These are phyloP conservation scores for Cylloceria caligata DNA, from an alignment of 2,888 invertebrate genomes.

Conservation along the genomic window DNA sequence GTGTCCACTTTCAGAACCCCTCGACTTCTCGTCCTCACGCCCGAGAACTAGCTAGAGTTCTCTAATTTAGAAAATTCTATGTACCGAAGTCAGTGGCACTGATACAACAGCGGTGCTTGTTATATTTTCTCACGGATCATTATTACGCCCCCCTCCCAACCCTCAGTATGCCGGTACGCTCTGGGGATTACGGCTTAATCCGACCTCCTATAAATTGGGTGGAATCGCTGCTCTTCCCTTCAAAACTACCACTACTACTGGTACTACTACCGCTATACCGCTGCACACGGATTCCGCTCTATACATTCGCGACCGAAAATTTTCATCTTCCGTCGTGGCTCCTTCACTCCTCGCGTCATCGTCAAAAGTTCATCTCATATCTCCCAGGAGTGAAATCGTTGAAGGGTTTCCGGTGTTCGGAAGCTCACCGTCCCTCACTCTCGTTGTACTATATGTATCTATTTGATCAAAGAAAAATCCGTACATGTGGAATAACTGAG, in stretches of 20 bases:
- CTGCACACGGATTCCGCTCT: too few relatives aligned
- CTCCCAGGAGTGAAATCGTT: slow-evolving; percentile 28
- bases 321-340: slow-evolving; percentile 25
- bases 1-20: not conserved
- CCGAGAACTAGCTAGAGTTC: slow-evolving; percentile 62
- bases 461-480: slow-evolving; percentile 54
- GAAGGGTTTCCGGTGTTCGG: slow-evolving; percentile 55
- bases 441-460: not conserved
- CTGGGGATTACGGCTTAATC: slow-evolving; percentile 78
- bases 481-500: slow-evolving; percentile 31
- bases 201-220: slow-evolving; percentile 78
- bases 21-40: slow-evolving; percentile 18
- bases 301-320: slow-evolving; percentile 31
- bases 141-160: slow-evolving; percentile 71
- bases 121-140: slow-evolving; percentile 79
- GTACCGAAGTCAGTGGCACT: slow-evolving; percentile 49
- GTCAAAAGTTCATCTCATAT: slow-evolving; percentile 36
- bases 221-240: slow-evolving; percentile 70
- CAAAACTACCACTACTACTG: not conserved
- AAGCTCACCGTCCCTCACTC: not conserved
- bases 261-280: slow-evolving; percentile 8
- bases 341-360: slow-evolving; percentile 28
- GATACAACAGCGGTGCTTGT: slow-evolving; percentile 66
- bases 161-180: slow-evolving; percentile 59
- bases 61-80: slow-evolving; percentile 76